phyloP scores from a whole-genome alignment of 2,797 vertebrate species.

The Garrulus glandarius region DNA sequence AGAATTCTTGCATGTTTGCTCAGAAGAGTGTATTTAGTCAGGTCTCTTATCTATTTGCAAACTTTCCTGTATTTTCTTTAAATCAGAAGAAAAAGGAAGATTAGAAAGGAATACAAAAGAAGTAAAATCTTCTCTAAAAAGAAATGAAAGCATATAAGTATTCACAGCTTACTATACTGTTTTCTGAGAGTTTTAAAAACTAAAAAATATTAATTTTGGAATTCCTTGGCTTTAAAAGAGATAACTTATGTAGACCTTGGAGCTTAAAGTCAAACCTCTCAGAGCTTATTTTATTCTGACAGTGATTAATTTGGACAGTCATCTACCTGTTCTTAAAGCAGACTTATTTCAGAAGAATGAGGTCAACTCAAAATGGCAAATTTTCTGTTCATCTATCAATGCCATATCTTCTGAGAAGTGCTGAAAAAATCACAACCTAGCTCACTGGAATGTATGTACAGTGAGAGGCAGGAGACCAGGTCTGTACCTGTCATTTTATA shows the following conservation, averaged over 20 bases:
- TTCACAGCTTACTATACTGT: not conserved
- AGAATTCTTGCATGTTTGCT: not conserved
- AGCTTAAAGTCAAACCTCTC: not conserved
- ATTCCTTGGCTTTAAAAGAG: not conserved
- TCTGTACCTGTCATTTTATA: not conserved
- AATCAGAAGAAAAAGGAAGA: not conserved
- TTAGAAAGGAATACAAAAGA: not conserved
- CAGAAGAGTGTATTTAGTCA: not conserved
- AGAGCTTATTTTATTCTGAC: not conserved
- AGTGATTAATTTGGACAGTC: slow-evolving; percentile 36
- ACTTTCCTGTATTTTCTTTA: not conserved
- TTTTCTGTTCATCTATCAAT: slow-evolving; percentile 59
- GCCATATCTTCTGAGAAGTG: not conserved
- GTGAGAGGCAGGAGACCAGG: not conserved
- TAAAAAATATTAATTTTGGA: not conserved
- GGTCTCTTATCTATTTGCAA: not conserved
- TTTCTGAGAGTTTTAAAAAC: not conserved
- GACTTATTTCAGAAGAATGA: slow-evolving; percentile 22
- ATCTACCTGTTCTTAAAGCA: slow-evolving; percentile 16
- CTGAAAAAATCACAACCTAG: slow-evolving; percentile 2
- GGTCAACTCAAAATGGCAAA: slow-evolving; percentile 21
- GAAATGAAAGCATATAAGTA: not conserved
- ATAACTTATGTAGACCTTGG: not conserved
- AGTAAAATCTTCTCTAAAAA: not conserved
- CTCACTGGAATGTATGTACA: not conserved